Percentiles rank a stretch among this genome's conserved stretches.
These are phyloP conservation scores for Toxotes chatareus DNA, from an alignment of 2,113 vertebrate species.

Conservation along the genomic window DNA sequence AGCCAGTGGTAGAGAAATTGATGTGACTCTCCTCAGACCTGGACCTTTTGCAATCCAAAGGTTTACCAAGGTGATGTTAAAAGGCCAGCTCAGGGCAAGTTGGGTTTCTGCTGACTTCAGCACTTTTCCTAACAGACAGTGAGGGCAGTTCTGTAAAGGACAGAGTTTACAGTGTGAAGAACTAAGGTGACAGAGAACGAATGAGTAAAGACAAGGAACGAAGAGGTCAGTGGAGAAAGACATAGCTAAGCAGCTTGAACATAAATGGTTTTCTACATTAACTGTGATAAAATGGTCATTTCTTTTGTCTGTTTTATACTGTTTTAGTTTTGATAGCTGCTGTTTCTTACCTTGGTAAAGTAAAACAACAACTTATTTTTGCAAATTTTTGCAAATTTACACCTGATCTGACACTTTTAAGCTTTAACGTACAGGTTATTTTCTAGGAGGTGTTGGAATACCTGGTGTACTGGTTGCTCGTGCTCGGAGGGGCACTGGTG, in stretches of 20 bases:
- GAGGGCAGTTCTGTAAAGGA: background rate
- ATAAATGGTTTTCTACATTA: background rate
- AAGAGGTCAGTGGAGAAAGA: background rate
- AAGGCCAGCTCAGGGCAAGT: background rate
- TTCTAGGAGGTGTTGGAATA: too few species aligned
- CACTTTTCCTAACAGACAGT: conserved; percentile 6
- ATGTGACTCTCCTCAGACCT: conserved; percentile 25
- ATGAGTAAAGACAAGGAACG: background rate
- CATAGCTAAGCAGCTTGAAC: background rate
- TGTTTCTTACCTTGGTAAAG: background rate
- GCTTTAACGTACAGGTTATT: too few species aligned
- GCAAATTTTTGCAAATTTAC: too few species aligned
- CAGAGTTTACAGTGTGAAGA: background rate
- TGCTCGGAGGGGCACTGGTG: too few species aligned
- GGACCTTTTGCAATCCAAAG: conserved; percentile 9
- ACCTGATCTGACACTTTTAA: too few species aligned
- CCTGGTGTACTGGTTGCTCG: too few species aligned
- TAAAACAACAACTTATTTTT: too few species aligned
- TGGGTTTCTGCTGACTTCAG: conserved; percentile 14
- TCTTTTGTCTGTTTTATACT: background rate
- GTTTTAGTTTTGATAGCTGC: background rate
- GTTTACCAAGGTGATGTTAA: background rate
- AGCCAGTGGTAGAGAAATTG: conserved; percentile 5
- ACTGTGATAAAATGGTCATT: background rate
- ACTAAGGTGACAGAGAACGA: background rate